Conservation (phyloP, 2,888 invertebrate species). For the Agrilus cyanescens region DNA sequence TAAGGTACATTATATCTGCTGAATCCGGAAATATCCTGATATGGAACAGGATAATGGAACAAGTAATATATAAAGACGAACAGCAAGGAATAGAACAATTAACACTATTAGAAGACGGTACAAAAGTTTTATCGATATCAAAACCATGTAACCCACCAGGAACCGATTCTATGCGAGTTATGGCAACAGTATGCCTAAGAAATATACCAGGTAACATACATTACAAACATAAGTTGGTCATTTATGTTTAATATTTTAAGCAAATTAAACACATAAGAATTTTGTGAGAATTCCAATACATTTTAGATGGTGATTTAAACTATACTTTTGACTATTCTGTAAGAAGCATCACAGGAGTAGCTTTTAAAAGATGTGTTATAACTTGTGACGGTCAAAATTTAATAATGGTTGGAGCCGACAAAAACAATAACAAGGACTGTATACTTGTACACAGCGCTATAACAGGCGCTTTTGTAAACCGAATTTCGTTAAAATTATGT, state of each 20-base stretch:
- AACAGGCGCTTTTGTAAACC: constrained; percentile 52
- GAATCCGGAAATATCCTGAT: constrained; percentile 86
- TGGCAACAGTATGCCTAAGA: constrained; percentile 55
- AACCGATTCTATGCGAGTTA: constrained; percentile 50
- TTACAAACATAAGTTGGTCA: neutral
- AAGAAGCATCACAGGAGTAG: constrained; percentile 53
- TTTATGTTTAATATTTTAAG: constrained; percentile 1
- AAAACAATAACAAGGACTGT: constrained; percentile 66
- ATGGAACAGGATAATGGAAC: constrained; percentile 69
- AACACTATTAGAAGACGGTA: constrained; percentile 59
- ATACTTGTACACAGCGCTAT: constrained; percentile 73
- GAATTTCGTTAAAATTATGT: constrained; percentile 39
- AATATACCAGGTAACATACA: constrained; percentile 55
- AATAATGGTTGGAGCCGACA: constrained; percentile 71
- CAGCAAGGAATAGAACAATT: constrained; percentile 71
- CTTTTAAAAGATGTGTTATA: constrained; percentile 65
- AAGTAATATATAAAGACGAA: constrained; percentile 71
- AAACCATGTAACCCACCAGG: constrained; percentile 51
- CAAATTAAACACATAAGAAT: no score
- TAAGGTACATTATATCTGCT: constrained; percentile 68
- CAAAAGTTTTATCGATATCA: constrained; percentile 63
- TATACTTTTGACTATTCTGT: constrained; percentile 78
- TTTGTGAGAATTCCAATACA: constrained; percentile 4
- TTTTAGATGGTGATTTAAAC: constrained; percentile 58
- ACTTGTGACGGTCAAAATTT: constrained; percentile 73